phyloP scores from a whole-genome alignment of 1,140 invertebrate genomes.

The Brachionus sp. region DNA sequence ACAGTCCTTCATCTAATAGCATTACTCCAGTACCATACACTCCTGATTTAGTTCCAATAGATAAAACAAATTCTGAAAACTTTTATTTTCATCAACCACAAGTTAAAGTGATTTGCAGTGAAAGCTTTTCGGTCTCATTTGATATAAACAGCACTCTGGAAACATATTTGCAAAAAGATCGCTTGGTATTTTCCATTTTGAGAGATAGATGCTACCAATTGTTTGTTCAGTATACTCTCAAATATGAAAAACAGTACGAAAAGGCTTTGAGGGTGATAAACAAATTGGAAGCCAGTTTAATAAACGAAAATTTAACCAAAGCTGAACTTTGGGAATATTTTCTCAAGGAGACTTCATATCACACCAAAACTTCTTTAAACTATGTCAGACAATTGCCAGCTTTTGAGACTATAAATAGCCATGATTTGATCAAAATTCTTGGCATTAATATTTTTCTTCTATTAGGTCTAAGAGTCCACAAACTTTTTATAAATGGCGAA shows the following conservation, averaged over 20 bases:
- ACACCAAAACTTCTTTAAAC: not conserved
- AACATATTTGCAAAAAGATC: not conserved
- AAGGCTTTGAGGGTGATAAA: not conserved
- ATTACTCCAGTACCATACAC: not conserved
- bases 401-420: not conserved
- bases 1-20: not conserved
- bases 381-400: not conserved
- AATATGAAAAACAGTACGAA: conserved; percentile 10
- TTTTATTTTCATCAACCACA: not conserved
- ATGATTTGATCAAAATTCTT: conserved; percentile 1
- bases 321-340: not conserved
- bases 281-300: not conserved
- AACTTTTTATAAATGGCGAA: conserved; percentile 26
- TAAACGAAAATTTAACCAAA: not conserved
- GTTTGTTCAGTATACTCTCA: not conserved
- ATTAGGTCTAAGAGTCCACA: not conserved
- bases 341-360: not conserved
- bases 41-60: not conserved
- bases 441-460: not conserved
- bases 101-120: not conserved
- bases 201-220: conserved; percentile 11
- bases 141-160: not conserved
- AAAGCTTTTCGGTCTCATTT: not conserved
- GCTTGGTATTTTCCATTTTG: not conserved
- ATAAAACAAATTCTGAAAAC: not conserved